Percentiles rank a stretch among this genome's conserved stretches.
phyloP scores from a whole-genome alignment of 2,888 invertebrate genomes.

The Limenitis camilla region DNA sequence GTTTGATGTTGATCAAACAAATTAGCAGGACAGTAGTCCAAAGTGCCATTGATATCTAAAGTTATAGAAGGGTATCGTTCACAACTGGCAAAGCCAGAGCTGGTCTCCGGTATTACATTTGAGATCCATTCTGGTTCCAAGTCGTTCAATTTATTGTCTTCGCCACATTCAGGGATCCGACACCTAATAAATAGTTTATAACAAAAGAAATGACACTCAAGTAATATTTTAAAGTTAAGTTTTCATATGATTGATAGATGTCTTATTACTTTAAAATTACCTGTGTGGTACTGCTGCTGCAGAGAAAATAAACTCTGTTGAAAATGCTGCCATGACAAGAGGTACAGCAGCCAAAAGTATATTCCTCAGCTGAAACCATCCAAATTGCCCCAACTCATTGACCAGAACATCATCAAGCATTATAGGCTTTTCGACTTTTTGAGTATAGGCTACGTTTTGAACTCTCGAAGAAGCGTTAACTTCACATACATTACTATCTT shows the following conservation, averaged over 20 bases:
- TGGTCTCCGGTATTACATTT: conserved; percentile 44
- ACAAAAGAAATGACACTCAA: too few species aligned
- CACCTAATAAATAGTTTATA: conserved; percentile 58
- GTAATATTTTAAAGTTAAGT: too few species aligned
- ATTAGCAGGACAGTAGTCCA: conserved; percentile 37
- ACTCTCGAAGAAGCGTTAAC: too few species aligned
- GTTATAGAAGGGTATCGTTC: conserved; percentile 36
- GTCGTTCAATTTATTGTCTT: conserved; percentile 26
- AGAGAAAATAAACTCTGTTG: conserved; percentile 4
- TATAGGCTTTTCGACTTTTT: not conserved
- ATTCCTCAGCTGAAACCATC: conserved; percentile 8
- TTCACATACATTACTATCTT: too few species aligned
- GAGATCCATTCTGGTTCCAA: conserved; percentile 44
- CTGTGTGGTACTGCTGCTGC: conserved; percentile 4
- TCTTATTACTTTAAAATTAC: too few species aligned
- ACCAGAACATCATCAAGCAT: conserved; percentile 9
- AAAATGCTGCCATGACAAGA: conserved; percentile 1
- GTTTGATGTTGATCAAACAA: conserved; percentile 33
- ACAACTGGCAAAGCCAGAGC: conserved; percentile 47
- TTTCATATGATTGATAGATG: too few species aligned
- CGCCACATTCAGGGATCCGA: conserved; percentile 55
- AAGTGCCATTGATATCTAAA: conserved; percentile 26
- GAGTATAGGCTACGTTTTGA: too few species aligned
- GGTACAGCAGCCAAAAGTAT: conserved; percentile 4
- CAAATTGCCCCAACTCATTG: conserved; percentile 10